phyloP scores from a whole-genome alignment of 2,888 invertebrate species.

The Gerris lacustris region DNA sequence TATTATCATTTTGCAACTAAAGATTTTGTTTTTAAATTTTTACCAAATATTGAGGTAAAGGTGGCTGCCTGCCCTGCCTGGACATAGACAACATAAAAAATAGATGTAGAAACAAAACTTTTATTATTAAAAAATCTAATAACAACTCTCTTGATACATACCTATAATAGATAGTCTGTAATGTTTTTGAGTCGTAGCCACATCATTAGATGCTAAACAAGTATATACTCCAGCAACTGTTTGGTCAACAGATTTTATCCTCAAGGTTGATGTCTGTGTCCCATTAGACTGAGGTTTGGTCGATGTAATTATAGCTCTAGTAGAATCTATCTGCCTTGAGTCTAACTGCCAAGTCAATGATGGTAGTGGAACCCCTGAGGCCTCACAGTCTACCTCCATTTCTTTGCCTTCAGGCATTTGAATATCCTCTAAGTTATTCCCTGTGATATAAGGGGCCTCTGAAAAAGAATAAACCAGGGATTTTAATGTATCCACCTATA shows the following conservation, averaged over 20 bases:
- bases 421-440: constrained; percentile 34
- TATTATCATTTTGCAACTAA: too few species aligned
- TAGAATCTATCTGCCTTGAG: background rate
- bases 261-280: background rate
- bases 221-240: background rate
- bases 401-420: constrained; percentile 34
- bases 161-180: background rate
- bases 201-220: background rate
- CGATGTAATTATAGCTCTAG: background rate
- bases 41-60: too few species aligned
- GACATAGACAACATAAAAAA: too few species aligned
- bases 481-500: too few species aligned
- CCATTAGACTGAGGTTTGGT: background rate
- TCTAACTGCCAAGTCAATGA: constrained; percentile 26
- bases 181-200: background rate
- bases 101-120: too few species aligned
- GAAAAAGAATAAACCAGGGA: constrained; percentile 4
- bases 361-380: constrained; percentile 26
- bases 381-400: constrained; percentile 23
- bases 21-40: too few species aligned
- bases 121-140: too few species aligned
- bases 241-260: background rate
- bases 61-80: too few species aligned
- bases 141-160: background rate
- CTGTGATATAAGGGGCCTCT: constrained; percentile 31